Conservation (phyloP, 2,113 vertebrate species). For the Rhineura floridana region DNA sequence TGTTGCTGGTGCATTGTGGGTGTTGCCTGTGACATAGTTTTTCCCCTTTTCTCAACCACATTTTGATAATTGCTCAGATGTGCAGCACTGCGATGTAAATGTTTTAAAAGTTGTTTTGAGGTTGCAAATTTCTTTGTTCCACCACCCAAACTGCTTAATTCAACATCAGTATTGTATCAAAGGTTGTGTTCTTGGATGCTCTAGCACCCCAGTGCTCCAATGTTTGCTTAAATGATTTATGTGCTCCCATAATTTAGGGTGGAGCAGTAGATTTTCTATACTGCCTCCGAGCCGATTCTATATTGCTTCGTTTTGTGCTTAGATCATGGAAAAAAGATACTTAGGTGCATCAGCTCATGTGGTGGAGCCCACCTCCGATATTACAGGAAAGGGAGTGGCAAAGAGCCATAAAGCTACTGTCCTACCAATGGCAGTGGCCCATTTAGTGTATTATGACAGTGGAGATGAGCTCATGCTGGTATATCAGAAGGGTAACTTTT, state of each 20-base stretch:
- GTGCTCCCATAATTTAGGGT: neutral
- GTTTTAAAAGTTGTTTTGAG: neutral
- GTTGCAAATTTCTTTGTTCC: neutral
- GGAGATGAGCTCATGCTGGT: no score
- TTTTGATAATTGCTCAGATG: neutral
- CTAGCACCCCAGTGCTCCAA: neutral
- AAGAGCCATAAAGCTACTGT: neutral
- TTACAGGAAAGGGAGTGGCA: neutral
- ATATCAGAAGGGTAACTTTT: neutral
- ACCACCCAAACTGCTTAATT: neutral
- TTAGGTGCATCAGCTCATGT: neutral
- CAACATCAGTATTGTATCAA: neutral
- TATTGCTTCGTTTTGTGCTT: neutral
- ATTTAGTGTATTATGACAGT: neutral
- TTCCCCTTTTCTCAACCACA: neutral
- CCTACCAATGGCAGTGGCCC: neutral
- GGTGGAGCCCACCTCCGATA: neutral
- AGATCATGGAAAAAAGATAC: neutral
- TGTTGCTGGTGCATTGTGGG: neutral
- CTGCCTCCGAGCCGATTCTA: neutral
- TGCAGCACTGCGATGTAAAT: neutral
- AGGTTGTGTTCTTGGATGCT: neutral
- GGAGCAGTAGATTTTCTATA: neutral
- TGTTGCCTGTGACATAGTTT: neutral
- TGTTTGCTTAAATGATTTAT: neutral